These are phyloP conservation scores for Troides oblongomaculatus DNA, from an alignment of 2,888 invertebrate species.

Conservation along the genomic window DNA sequence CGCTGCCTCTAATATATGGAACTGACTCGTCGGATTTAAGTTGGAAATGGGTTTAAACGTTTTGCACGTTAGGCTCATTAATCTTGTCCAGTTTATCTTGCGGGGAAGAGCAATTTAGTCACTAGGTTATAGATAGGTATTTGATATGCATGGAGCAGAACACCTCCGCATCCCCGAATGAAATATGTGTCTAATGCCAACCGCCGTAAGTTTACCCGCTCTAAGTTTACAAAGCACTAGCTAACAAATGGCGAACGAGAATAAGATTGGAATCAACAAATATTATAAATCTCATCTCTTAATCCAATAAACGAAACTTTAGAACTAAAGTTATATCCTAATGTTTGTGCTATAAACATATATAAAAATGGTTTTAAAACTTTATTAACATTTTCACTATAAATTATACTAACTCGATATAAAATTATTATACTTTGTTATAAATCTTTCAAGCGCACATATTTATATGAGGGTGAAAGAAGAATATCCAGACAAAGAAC, in stretches of 20 bases:
- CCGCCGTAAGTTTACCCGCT: constrained; percentile 15
- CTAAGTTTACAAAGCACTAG: constrained; percentile 17
- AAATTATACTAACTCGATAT: too few species aligned
- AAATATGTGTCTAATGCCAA: constrained; percentile 28
- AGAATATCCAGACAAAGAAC: too few species aligned
- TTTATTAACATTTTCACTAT: too few species aligned
- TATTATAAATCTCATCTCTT: background rate
- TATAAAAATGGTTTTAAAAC: too few species aligned
- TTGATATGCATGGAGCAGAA: constrained; percentile 34
- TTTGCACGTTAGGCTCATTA: constrained; percentile 79
- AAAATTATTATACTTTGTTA: too few species aligned
- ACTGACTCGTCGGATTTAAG: constrained; percentile 79
- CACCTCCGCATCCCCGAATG: constrained; percentile 24
- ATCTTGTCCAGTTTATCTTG: constrained; percentile 77
- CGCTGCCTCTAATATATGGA: constrained; percentile 76
- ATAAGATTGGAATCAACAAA: constrained; percentile 19
- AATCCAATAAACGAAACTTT: background rate
- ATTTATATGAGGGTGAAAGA: too few species aligned
- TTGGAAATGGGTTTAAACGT: constrained; percentile 78
- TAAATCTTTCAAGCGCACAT: too few species aligned
- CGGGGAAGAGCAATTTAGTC: constrained; percentile 52
- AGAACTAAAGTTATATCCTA: background rate
- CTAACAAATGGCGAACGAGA: constrained; percentile 14
- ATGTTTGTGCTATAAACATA: background rate
- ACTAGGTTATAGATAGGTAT: constrained; percentile 35